Evolutionary conservation across 2,797 vertebrate species (phyloP).

Genomic region (Fringilla coelebs): DNA sequence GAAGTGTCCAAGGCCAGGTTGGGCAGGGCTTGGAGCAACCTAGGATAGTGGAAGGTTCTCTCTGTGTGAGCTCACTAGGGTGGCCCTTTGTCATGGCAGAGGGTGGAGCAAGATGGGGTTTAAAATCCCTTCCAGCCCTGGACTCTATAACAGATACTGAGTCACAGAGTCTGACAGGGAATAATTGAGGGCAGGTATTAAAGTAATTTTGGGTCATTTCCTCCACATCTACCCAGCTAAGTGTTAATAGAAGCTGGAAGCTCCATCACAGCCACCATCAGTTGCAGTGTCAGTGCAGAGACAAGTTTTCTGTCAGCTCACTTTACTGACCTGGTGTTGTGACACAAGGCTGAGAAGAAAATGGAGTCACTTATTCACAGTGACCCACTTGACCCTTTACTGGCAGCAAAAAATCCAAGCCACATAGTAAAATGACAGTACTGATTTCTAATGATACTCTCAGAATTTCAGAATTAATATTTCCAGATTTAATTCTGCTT

Average conservation of each 20-base stretch:
- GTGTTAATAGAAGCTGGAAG: background rate
- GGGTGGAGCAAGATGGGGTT: background rate
- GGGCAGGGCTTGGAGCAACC: background rate
- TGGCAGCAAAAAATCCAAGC: background rate
- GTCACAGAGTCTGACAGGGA: background rate
- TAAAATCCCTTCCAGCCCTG: background rate
- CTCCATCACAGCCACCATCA: background rate
- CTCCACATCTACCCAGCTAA: background rate
- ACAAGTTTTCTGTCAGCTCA: background rate
- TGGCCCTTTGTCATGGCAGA: too few species aligned
- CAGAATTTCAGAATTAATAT: background rate
- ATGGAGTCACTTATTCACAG: background rate
- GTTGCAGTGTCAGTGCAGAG: background rate
- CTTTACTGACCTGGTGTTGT: background rate
- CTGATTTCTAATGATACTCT: background rate
- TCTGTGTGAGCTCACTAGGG: too few species aligned
- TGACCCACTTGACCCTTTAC: background rate
- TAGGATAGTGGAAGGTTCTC: accelerated
- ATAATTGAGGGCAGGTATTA: background rate
- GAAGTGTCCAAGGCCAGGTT: background rate
- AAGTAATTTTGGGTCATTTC: background rate
- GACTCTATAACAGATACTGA: background rate
- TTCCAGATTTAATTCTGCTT: background rate
- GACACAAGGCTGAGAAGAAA: background rate
- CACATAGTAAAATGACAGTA: background rate